These are phyloP conservation scores for Rhyacophila brunnea DNA, from an alignment of 1,140 invertebrate genomes.

Conservation along the genomic window DNA sequence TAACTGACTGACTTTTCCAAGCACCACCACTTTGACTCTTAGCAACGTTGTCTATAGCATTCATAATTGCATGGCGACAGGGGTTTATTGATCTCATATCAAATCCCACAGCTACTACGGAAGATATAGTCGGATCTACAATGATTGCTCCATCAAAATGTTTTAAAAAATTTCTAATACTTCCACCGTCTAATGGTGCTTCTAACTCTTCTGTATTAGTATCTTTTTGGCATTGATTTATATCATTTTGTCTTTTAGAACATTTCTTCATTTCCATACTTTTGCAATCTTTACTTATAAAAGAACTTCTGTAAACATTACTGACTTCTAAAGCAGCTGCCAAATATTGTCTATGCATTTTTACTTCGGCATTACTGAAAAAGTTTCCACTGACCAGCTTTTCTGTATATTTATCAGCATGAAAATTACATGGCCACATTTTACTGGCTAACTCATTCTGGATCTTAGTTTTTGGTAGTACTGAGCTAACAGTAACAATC, in stretches of 20 bases:
- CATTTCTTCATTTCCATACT: neutral
- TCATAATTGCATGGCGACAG: slow-evolving; percentile 81
- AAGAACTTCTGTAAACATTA: slow-evolving; percentile 4
- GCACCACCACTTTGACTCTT: slow-evolving; percentile 77
- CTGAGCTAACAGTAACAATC: slow-evolving; percentile 59
- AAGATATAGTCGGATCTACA: slow-evolving; percentile 63
- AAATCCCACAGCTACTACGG: slow-evolving; percentile 65
- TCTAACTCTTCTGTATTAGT: neutral
- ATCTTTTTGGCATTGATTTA: neutral
- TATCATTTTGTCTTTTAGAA: neutral
- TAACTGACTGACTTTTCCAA: slow-evolving; percentile 48
- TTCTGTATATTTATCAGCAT: slow-evolving; percentile 72
- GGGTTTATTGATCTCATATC: slow-evolving; percentile 65
- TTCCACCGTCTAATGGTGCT: neutral
- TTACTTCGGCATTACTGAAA: slow-evolving; percentile 61
- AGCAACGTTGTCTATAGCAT: slow-evolving; percentile 83
- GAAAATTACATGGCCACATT: slow-evolving; percentile 85
- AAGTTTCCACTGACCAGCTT: slow-evolving; percentile 60
- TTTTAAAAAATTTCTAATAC: slow-evolving; percentile 30
- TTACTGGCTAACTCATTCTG: slow-evolving; percentile 65
- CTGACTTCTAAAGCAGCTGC: slow-evolving; percentile 56
- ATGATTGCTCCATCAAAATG: slow-evolving; percentile 59
- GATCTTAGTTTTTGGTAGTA: slow-evolving; percentile 60
- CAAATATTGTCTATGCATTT: slow-evolving; percentile 64
- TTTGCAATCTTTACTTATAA: slow-evolving; percentile 2